Evolutionary conservation across 2,888 invertebrate species (phyloP).

Genomic region (Eumerus sabulonum): DNA sequence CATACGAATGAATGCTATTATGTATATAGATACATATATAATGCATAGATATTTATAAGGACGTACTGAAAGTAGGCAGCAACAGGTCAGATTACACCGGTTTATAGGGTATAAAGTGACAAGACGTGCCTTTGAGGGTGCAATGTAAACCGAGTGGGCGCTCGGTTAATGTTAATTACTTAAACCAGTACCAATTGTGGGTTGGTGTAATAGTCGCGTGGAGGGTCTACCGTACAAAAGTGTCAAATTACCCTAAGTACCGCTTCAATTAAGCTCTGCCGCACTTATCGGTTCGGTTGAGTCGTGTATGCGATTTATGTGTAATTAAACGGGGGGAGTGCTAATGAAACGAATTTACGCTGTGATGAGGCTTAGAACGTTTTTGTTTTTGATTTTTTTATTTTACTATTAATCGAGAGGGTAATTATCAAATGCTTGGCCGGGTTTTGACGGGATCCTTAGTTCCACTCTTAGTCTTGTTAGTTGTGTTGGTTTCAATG

Average conservation of each 20-base stretch:
- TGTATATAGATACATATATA: no score
- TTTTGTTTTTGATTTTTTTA: no score
- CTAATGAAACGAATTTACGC: background rate
- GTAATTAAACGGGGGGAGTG: constrained; percentile 13
- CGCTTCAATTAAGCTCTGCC: constrained; percentile 44
- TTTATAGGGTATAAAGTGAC: constrained; percentile 55
- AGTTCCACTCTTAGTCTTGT: no score
- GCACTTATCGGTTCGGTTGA: constrained; percentile 36
- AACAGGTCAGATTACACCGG: constrained; percentile 43
- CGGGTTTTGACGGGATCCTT: no score
- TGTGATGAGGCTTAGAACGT: no score
- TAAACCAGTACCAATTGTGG: no score
- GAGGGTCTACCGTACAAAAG: constrained; percentile 23
- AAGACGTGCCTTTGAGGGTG: constrained; percentile 41
- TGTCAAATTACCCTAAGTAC: constrained; percentile 33
- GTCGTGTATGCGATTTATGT: background rate
- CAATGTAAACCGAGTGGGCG: constrained; percentile 46
- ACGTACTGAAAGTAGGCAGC: constrained; percentile 13
- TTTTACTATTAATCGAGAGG: no score
- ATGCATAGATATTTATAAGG: no score
- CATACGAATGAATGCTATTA: background rate
- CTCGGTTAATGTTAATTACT: constrained; percentile 15
- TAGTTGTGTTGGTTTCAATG: no score
- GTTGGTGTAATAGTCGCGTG: constrained; percentile 2
- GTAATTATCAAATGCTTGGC: no score